Conservation (phyloP, 1,140 invertebrate species). For the Aphelenchoides fujianensis region DNA sequence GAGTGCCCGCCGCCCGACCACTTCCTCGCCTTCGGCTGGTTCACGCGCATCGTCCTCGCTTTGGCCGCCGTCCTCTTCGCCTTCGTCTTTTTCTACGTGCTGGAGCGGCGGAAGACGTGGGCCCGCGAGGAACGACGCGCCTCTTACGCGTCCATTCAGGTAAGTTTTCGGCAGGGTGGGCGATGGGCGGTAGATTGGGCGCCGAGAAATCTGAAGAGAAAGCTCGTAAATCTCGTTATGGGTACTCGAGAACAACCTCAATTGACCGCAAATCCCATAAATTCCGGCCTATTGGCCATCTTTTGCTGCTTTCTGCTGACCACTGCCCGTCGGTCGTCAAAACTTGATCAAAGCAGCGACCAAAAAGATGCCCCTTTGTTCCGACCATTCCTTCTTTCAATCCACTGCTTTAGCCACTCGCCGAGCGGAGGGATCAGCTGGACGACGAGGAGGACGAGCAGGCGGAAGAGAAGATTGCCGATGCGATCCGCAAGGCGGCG, state of each 20-base stretch:
- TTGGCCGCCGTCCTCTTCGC: slow-evolving; percentile 23
- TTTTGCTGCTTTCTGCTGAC: too few relatives aligned
- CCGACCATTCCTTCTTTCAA: too few relatives aligned
- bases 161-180: too few relatives aligned
- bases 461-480: background rate
- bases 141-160: background rate
- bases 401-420: background rate
- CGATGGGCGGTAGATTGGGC: too few relatives aligned
- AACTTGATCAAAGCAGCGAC: too few relatives aligned
- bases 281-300: too few relatives aligned
- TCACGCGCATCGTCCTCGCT: slow-evolving; percentile 30
- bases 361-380: too few relatives aligned
- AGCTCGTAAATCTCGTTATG: too few relatives aligned
- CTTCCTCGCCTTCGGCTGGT: slow-evolving; percentile 35
- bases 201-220: too few relatives aligned
- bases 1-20: slow-evolving; percentile 52
- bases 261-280: too few relatives aligned
- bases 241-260: too few relatives aligned
- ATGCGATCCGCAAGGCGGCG: background rate
- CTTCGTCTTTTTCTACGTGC: slow-evolving; percentile 29
- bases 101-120: slow-evolving; percentile 29
- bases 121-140: slow-evolving; percentile 11
- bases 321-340: too few relatives aligned
- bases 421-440: background rate
- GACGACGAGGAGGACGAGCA: background rate